Evolutionary conservation across 2,888 invertebrate genomes (phyloP), one percentile per base, ranked within the genome.

Genomic region (Tetramorium bicarinatum): DNA sequence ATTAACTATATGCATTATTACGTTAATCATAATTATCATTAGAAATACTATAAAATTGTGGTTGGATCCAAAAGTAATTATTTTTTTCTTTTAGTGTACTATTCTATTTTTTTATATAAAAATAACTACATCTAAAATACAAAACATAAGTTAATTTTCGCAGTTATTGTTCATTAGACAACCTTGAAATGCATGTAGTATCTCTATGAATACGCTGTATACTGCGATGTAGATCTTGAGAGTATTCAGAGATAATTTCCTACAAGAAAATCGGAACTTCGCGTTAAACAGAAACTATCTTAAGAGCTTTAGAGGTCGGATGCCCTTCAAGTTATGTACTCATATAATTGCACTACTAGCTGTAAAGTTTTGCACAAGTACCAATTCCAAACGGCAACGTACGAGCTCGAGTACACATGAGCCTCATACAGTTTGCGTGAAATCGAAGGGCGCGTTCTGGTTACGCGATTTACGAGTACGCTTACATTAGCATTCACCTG

Each of bases 381-480:
- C 38, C 52, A 62, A 61, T 75, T 76, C 13, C 47, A 7, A 47
- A 11, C 3, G 0, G 15, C 8, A 34, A 18, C 21, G n/a, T 29
- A 25, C 0, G 13, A 18, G 18, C 13, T 59, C n/a, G 47, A 69
- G 25, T 44, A n/a, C n/a, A 52, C 54, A 38, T 29, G 21, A 67
- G 15, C 38, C 34, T 25, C 38, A 25, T 34, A 21, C 38, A 38
- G 56, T 38, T 71, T 59, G 21, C 21, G 15, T 38, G 29, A 56
- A 56, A 44, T 47, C 34, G 59, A 21, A 71, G n/a, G n/a, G 44
- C 67, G 69, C 7, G 21, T 62, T 69, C 13, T 18, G 29, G 18
- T 15, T 15, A 15, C 15, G 41, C 67, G n/a, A 67, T 69, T 69
- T 77, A 69, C 34, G 29, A 34, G 25, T 47, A 25, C 79, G 34